Conservation (phyloP, 2,113 vertebrate species). For the Ptilorrhoa leucosticta region DNA sequence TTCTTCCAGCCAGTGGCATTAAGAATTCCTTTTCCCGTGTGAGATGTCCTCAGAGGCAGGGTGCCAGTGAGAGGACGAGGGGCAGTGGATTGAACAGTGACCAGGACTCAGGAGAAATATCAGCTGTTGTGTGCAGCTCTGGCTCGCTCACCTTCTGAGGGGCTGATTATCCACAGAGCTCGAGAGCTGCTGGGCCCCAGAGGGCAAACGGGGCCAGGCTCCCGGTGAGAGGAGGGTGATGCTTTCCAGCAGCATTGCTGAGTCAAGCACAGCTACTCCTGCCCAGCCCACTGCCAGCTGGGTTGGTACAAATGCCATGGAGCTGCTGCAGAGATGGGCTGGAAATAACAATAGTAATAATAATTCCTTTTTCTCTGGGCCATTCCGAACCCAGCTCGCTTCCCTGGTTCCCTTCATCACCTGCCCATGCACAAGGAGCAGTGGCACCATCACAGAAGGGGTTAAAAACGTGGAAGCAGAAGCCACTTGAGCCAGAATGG, state of each 20-base stretch:
- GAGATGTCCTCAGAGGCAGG: neutral
- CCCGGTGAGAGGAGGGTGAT: neutral
- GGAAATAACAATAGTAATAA: neutral
- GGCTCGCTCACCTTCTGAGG: neutral
- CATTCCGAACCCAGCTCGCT: neutral
- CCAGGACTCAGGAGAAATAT: neutral
- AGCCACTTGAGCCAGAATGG: neutral
- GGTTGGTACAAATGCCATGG: neutral
- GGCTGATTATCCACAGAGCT: neutral
- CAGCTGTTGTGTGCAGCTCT: fast-evolving
- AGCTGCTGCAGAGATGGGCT: neutral
- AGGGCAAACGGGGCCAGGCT: neutral
- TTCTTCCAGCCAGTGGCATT: neutral
- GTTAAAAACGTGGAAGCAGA: neutral
- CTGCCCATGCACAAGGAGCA: neutral
- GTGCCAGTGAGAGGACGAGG: neutral
- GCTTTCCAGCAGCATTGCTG: neutral
- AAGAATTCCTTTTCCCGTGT: neutral
- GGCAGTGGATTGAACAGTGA: neutral
- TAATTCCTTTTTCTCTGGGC: neutral
- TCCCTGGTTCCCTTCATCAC: neutral
- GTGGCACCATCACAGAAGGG: neutral
- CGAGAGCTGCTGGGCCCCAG: neutral
- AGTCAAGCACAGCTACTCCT: neutral
- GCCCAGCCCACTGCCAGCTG: no score